phyloP scores from a whole-genome alignment of 2,113 vertebrate genomes.

The Tragelaphus scriptus region DNA sequence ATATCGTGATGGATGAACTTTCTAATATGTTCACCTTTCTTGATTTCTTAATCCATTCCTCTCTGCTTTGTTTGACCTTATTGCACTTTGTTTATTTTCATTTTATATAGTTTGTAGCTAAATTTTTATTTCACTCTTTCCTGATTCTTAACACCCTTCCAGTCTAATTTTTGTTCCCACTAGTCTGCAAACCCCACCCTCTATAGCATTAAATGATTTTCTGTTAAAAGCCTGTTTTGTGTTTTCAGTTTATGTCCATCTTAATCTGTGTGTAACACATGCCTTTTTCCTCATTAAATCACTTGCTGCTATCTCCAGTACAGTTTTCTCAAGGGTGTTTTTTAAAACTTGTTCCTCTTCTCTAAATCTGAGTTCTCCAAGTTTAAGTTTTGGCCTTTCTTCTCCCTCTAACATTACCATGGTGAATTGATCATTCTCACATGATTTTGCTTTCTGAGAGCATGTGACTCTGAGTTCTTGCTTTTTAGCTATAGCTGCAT shows the following conservation, averaged over 20 bases:
- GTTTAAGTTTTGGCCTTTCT: neutral
- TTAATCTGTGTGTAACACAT: neutral
- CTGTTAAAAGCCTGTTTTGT: neutral
- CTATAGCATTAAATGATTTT: neutral
- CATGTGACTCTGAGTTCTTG: neutral
- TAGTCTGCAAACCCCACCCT: neutral
- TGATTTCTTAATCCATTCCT: neutral
- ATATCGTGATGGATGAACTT: neutral
- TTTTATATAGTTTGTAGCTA: neutral
- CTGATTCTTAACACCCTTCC: neutral
- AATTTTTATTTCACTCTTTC: neutral
- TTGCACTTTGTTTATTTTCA: neutral
- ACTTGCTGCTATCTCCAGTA: neutral
- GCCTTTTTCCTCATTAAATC: neutral
- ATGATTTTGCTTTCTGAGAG: constrained; percentile 7
- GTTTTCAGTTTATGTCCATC: neutral
- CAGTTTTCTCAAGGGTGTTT: neutral
- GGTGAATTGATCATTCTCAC: constrained; percentile 26
- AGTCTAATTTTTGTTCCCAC: constrained; percentile 7
- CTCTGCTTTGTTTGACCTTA: neutral
- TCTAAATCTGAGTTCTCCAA: neutral
- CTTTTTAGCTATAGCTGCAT: neutral
- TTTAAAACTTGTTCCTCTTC: neutral
- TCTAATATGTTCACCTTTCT: neutral
- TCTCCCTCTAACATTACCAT: neutral